Evolutionary conservation across 1,140 invertebrate genomes (phyloP).

Genomic region (Drosophila leontia): DNA sequence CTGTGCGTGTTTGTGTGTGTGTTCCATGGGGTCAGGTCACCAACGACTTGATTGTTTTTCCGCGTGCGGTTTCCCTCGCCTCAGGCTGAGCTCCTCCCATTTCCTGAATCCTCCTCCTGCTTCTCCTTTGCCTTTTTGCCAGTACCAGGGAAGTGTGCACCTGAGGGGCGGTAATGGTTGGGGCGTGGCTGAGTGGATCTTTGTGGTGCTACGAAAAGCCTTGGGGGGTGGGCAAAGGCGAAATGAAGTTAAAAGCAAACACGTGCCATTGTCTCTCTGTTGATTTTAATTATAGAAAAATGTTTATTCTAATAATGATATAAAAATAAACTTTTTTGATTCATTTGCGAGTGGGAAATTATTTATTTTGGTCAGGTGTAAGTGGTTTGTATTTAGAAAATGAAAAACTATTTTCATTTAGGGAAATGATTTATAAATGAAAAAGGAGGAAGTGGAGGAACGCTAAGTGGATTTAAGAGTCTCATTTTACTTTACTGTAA

Average conservation of each 20-base stretch:
- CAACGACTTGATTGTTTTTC: slow-evolving; percentile 55
- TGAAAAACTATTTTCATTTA: neutral
- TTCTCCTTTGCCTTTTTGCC: neutral
- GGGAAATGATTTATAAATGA: neutral
- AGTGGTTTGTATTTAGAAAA: neutral
- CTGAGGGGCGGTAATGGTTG: slow-evolving; percentile 10
- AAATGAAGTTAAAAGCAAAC: slow-evolving; percentile 52
- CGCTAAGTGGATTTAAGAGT: neutral
- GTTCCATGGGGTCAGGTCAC: slow-evolving; percentile 37
- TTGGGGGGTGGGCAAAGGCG: slow-evolving; percentile 2
- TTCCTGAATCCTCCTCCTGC: neutral
- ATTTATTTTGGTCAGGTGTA: neutral
- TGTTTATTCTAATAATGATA: slow-evolving; percentile 47
- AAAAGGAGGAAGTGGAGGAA: neutral
- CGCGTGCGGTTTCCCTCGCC: slow-evolving; percentile 45
- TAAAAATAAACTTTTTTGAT: neutral
- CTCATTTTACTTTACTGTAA: no score
- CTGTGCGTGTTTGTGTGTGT: neutral
- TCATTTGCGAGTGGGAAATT: slow-evolving; percentile 9
- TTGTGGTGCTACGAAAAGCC: neutral
- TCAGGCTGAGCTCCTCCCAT: slow-evolving; percentile 12
- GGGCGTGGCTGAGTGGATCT: slow-evolving; percentile 4
- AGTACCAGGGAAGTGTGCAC: slow-evolving; percentile 5
- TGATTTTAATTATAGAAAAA: slow-evolving; percentile 58
- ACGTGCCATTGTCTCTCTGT: slow-evolving; percentile 36